Evolutionary conservation across 2,888 invertebrate genomes (phyloP).

Genomic region (Formica aserva): DNA sequence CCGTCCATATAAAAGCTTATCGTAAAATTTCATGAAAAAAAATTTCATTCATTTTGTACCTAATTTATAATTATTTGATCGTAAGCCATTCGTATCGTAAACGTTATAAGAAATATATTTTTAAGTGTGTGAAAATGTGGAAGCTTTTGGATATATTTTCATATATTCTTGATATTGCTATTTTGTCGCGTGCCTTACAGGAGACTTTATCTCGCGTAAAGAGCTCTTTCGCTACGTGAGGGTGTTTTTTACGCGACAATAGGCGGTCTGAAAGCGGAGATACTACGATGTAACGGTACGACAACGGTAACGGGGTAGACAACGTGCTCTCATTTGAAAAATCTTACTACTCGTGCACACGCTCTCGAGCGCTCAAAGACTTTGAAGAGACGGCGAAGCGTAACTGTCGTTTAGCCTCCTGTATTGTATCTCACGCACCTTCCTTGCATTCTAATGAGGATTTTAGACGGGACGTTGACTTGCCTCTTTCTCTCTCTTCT

Average conservation of each 20-base stretch:
- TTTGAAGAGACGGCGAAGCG: constrained; percentile 36
- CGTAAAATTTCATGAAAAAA: neutral
- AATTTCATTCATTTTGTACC: neutral
- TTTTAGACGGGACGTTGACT: constrained; percentile 30
- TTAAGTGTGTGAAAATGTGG: neutral
- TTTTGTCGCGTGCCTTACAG: constrained; percentile 10
- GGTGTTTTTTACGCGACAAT: constrained; percentile 32
- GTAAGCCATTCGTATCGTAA: neutral
- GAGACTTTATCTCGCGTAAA: constrained; percentile 26
- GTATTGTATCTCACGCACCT: constrained; percentile 39
- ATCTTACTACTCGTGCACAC: constrained; percentile 54
- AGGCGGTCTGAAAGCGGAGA: constrained; percentile 37
- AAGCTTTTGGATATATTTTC: constrained; percentile 3
- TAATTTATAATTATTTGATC: neutral
- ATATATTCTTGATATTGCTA: constrained; percentile 1
- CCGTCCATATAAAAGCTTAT: neutral
- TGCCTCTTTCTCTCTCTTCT: neutral
- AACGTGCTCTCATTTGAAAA: constrained; percentile 48
- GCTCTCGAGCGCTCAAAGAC: constrained; percentile 52
- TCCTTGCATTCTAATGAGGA: constrained; percentile 43
- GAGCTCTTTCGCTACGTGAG: constrained; percentile 24
- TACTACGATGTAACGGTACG: constrained; percentile 14
- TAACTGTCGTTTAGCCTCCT: constrained; percentile 44
- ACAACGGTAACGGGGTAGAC: constrained; percentile 16
- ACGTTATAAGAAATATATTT: neutral